Evolutionary conservation across 2,113 vertebrate species (phyloP).

Genomic region (Larimichthys polyactis): DNA sequence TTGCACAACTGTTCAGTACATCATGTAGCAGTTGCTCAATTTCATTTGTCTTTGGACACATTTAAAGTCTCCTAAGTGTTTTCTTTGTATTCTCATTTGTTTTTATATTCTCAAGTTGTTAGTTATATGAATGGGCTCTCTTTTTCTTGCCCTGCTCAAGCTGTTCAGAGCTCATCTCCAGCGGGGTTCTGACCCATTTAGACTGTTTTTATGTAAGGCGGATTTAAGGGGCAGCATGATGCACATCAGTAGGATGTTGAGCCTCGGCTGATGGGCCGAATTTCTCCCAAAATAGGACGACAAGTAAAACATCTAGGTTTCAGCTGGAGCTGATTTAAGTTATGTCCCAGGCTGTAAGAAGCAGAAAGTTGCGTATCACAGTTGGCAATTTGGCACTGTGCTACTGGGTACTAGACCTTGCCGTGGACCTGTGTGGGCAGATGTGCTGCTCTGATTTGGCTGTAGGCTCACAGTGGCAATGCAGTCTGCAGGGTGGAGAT

Average conservation of each 20-base stretch:
- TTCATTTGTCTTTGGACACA: constrained; percentile 49
- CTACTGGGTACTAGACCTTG: constrained; percentile 63
- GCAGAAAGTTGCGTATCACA: constrained; percentile 64
- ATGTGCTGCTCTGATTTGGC: constrained; percentile 73
- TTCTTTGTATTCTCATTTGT: constrained; percentile 42
- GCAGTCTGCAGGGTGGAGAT: constrained; percentile 66
- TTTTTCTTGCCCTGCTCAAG: constrained; percentile 42
- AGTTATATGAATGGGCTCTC: constrained; percentile 44
- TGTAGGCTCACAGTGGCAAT: constrained; percentile 66
- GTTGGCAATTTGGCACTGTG: constrained; percentile 47
- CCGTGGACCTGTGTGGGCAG: constrained; percentile 74
- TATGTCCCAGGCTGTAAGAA: constrained; percentile 63
- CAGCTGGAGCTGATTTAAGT: constrained; percentile 63
- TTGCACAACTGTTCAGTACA: constrained; percentile 50
- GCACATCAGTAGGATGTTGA: constrained; percentile 61
- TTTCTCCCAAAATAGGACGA: constrained; percentile 68
- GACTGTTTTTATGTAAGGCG: constrained; percentile 49
- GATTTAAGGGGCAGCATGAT: constrained; percentile 60
- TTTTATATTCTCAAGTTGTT: constrained; percentile 46
- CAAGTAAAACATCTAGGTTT: constrained; percentile 53
- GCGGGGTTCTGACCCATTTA: constrained; percentile 75
- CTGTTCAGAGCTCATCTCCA: constrained; percentile 62
- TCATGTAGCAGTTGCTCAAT: constrained; percentile 40
- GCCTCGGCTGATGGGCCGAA: constrained; percentile 58
- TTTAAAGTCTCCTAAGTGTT: constrained; percentile 23